Conservation (phyloP, 1,140 invertebrate genomes). For the Trichonephila inaurata region DNA sequence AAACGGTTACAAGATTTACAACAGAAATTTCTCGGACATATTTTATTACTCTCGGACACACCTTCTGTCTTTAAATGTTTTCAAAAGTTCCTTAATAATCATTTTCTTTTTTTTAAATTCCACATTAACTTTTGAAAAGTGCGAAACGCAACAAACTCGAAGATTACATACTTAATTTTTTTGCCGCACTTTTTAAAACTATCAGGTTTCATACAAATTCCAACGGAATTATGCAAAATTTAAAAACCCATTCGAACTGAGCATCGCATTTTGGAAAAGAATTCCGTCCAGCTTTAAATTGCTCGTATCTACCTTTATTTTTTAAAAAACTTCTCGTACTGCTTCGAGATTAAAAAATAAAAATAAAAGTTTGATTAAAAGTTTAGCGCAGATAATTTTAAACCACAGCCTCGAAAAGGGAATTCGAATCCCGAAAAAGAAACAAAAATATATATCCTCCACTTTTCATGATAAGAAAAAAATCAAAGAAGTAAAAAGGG, state of each 20-base stretch:
- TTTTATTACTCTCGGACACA: neutral
- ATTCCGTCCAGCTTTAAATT: neutral
- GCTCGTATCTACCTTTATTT: neutral
- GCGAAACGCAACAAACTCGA: neutral
- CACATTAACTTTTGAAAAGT: neutral
- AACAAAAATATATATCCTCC: neutral
- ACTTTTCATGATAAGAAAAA: neutral
- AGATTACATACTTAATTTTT: neutral
- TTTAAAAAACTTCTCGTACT: neutral
- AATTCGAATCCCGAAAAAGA: neutral
- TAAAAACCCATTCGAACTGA: neutral
- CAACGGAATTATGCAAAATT: neutral
- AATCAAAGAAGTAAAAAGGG: neutral
- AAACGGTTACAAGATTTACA: neutral
- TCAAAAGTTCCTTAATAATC: neutral
- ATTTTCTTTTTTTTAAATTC: neutral
- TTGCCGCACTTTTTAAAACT: no score
- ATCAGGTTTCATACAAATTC: neutral
- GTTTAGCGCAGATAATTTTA: neutral
- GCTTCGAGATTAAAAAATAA: neutral
- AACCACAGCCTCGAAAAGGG: neutral
- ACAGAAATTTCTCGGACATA: neutral
- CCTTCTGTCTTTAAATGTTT: neutral
- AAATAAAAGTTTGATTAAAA: conserved; percentile 31
- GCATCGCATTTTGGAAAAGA: neutral